A percentile compares a stretch with the other conserved stretches of the same genome.
Evolutionary conservation across 2,113 vertebrate species (phyloP).

Genomic region (Psephotus haematonotus): DNA sequence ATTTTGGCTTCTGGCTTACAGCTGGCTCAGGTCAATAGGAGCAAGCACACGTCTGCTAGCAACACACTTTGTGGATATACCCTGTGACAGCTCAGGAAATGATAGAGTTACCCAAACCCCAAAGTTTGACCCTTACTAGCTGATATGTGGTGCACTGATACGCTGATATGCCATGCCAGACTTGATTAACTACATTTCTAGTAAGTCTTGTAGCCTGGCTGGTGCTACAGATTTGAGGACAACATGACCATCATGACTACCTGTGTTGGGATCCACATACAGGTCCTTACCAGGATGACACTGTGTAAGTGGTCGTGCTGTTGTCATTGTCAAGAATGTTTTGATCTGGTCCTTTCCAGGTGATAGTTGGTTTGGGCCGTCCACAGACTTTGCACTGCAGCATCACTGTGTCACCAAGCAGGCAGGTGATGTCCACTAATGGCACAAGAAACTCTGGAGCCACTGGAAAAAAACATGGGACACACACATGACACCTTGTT

Average conservation of each 20-base stretch:
- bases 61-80: background rate
- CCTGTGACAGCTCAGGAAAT: background rate
- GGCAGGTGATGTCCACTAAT: constrained; percentile 90
- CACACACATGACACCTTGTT: background rate
- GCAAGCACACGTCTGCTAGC: background rate
- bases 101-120: background rate
- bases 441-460: constrained; percentile 95
- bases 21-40: background rate
- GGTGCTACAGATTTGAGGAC: background rate
- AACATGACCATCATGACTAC: background rate
- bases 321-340: constrained; percentile 87
- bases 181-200: background rate
- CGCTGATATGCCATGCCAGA: background rate
- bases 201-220: background rate
- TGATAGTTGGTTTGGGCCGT: constrained; percentile 89
- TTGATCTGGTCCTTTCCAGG: constrained; percentile 94
- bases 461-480: constrained; percentile 75
- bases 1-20: background rate
- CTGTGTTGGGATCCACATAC: background rate
- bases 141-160: background rate
- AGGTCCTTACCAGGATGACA: constrained; percentile 74
- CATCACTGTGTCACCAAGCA: constrained; percentile 92
- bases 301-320: constrained; percentile 70
- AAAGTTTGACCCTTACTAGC: background rate
- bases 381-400: constrained; percentile 96